Evolutionary conservation across 2,888 invertebrate species (phyloP).

Genomic region (Pheosia gnoma): DNA sequence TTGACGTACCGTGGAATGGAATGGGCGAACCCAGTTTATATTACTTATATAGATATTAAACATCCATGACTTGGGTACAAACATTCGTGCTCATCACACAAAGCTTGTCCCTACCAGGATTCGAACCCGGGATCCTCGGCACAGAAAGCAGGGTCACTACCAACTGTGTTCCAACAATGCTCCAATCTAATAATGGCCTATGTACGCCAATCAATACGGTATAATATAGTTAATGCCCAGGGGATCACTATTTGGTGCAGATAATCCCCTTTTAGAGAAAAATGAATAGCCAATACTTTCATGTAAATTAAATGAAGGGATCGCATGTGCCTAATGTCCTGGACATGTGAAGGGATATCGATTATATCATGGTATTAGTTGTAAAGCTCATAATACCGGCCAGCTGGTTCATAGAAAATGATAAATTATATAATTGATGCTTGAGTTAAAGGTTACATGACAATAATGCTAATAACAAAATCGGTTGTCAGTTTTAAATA

Average conservation of each 20-base stretch:
- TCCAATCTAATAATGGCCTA: constrained; percentile 47
- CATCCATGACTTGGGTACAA: no score
- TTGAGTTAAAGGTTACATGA: no score
- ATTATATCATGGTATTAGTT: constrained; percentile 55
- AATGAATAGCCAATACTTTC: constrained; percentile 73
- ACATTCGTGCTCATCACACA: no score
- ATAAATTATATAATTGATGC: neutral
- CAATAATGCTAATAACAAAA: no score
- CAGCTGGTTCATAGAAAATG: constrained; percentile 50
- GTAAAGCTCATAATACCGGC: constrained; percentile 52
- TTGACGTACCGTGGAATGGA: no score
- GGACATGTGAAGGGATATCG: constrained; percentile 52
- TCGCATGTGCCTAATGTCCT: constrained; percentile 55
- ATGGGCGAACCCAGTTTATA: no score
- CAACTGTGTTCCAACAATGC: no score
- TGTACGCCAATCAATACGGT: constrained; percentile 46
- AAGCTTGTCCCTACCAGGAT: no score
- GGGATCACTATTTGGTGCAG: constrained; percentile 73
- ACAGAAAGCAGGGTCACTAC: no score
- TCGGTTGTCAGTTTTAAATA: no score
- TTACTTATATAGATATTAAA: no score
- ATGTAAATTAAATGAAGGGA: constrained; percentile 80
- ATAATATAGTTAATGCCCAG: constrained; percentile 68
- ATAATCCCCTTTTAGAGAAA: constrained; percentile 81
- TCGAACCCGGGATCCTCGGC: no score